Evolutionary conservation across 2,113 vertebrate species (phyloP).

Genomic region (Empidonax alnorum): DNA sequence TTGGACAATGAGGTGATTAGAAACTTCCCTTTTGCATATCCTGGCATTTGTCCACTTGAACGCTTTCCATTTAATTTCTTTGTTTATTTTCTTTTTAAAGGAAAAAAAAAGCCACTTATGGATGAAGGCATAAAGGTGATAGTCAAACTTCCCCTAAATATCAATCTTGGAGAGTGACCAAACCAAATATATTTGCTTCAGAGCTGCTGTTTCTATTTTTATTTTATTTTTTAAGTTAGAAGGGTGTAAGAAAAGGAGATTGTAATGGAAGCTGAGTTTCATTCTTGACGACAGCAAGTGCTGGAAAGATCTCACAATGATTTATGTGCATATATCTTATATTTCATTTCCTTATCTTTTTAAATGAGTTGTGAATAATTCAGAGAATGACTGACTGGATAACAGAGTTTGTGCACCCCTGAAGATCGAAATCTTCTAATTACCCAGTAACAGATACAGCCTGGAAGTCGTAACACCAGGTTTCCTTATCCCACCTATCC

Average conservation of each 20-base stretch:
- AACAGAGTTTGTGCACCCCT: not conserved
- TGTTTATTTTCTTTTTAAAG: not conserved
- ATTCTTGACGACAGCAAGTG: not conserved
- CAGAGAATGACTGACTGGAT: not conserved
- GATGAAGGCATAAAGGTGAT: not conserved
- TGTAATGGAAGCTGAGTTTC: not conserved
- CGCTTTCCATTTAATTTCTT: not conserved
- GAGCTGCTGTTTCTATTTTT: not conserved
- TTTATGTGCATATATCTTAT: not conserved
- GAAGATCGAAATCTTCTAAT: conserved; percentile 18
- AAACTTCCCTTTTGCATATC: not conserved
- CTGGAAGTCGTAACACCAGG: not conserved
- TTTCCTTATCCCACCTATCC: not conserved
- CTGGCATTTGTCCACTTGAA: not conserved
- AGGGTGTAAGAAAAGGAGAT: not conserved
- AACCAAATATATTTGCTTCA: not conserved
- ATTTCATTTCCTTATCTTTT: conserved; percentile 36
- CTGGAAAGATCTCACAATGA: not conserved
- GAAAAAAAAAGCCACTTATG: not conserved
- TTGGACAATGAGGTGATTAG: not conserved
- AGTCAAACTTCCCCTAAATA: not conserved
- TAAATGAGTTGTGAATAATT: conserved; percentile 13
- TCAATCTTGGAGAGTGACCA: not conserved
- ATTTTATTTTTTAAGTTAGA: not conserved
- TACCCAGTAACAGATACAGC: not conserved